Percentiles rank a stretch among this genome's conserved stretches.
These are phyloP conservation scores for Macropus fuliginosus DNA, from an alignment of 2,797 vertebrate species.

Conservation along the genomic window DNA sequence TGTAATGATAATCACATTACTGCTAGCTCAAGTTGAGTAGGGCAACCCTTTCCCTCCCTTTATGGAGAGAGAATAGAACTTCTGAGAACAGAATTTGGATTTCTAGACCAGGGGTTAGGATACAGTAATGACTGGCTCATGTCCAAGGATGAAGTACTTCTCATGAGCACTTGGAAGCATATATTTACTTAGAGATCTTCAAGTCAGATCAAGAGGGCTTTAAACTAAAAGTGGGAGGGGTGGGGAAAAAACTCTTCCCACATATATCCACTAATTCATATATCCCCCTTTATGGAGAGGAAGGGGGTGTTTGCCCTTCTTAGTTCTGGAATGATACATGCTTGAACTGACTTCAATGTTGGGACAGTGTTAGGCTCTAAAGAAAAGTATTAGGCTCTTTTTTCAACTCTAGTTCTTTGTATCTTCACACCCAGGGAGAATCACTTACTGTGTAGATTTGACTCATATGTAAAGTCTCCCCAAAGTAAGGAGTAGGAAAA, in stretches of 20 bases:
- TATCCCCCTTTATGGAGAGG: background rate
- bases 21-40: too few relatives aligned
- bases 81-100: too few relatives aligned
- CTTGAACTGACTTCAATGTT: background rate
- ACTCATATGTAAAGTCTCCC: background rate
- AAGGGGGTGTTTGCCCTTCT: background rate
- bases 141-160: background rate
- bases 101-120: too few relatives aligned
- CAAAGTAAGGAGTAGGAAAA: background rate
- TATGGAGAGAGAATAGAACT: too few relatives aligned
- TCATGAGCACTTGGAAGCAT: background rate
- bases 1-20: too few relatives aligned
- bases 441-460: background rate
- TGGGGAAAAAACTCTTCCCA: background rate
- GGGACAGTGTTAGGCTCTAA: too few relatives aligned
- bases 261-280: background rate
- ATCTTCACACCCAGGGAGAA: background rate
- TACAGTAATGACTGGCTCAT: background rate
- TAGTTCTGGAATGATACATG: background rate
- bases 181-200: background rate
- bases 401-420: background rate
- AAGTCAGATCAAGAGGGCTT: background rate
- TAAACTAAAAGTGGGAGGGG: background rate
- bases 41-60: too few relatives aligned
- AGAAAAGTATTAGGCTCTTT: background rate